Percentiles rank a stretch among this genome's conserved stretches.
Evolutionary conservation across 2,888 invertebrate genomes (phyloP).

Genomic region (Caenorhabditis sp.): DNA sequence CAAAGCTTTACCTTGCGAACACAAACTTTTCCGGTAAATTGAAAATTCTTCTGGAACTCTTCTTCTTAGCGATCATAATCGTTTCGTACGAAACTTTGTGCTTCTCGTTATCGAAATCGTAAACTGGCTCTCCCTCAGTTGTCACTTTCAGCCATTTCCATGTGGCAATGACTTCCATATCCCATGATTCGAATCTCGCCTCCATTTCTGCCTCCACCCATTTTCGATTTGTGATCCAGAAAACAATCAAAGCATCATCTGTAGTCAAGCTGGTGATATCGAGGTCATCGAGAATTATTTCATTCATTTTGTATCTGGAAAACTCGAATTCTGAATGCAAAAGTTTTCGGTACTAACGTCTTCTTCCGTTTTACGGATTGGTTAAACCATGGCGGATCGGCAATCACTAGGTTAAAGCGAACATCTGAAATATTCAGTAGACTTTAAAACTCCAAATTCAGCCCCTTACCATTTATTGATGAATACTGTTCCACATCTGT

Average conservation of each 20-base stretch:
- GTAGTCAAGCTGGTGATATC: slow-evolving; percentile 87
- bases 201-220: slow-evolving; percentile 85
- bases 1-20: slow-evolving; percentile 47
- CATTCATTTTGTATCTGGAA: slow-evolving; percentile 89
- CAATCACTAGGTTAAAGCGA: slow-evolving; percentile 89
- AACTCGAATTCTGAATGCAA: neutral
- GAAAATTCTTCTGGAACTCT: slow-evolving; percentile 7
- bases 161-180: slow-evolving; percentile 86
- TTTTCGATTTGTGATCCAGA: slow-evolving; percentile 94
- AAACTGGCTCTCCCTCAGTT: slow-evolving; percentile 87
- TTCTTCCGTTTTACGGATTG: slow-evolving; percentile 91
- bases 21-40: slow-evolving; percentile 46
- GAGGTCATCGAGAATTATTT: slow-evolving; percentile 88
- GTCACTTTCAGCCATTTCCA: slow-evolving; percentile 92
- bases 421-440: slow-evolving; percentile 35
- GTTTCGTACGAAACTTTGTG: slow-evolving; percentile 94
- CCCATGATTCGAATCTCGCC: slow-evolving; percentile 89
- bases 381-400: slow-evolving; percentile 98
- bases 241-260: slow-evolving; percentile 88
- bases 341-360: slow-evolving; percentile 76
- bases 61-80: slow-evolving; percentile 87
- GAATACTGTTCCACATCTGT: slow-evolving; percentile 45
- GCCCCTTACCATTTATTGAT: slow-evolving; percentile 20
- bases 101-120: slow-evolving; percentile 86
- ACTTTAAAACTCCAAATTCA: neutral